phyloP scores from a whole-genome alignment of 2,888 invertebrate genomes.

The Augiades crinisus region DNA sequence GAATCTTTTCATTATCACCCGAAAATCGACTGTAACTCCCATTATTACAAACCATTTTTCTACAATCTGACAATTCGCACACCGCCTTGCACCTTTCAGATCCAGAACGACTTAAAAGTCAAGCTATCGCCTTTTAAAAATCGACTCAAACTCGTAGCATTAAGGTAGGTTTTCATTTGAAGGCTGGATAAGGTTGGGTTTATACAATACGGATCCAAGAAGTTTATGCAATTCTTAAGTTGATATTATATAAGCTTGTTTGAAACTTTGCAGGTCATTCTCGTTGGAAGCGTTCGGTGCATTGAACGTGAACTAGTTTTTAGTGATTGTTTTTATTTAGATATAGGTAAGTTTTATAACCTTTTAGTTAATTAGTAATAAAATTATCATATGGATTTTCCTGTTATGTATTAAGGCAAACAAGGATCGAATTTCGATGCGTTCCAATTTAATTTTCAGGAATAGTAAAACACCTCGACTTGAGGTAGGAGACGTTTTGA shows the following conservation, averaged over 20 bases:
- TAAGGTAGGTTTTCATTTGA: slow-evolving; percentile 32
- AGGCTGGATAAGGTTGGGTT: slow-evolving; percentile 34
- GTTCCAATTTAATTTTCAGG: no score
- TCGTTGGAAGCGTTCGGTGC: slow-evolving; percentile 60
- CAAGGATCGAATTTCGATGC: no score
- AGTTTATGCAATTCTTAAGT: slow-evolving; percentile 79
- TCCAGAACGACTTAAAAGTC: not conserved
- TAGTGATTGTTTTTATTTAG: slow-evolving; percentile 29
- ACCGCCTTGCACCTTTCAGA: not conserved
- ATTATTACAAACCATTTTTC: slow-evolving; percentile 4
- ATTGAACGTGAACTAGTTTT: slow-evolving; percentile 55
- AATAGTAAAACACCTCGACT: no score
- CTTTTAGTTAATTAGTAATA: slow-evolving; percentile 19
- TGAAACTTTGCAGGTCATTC: slow-evolving; percentile 55
- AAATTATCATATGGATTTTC: no score
- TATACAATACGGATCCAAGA: slow-evolving; percentile 54
- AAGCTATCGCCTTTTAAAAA: slow-evolving; percentile 25
- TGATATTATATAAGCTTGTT: slow-evolving; percentile 78
- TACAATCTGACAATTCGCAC: not conserved
- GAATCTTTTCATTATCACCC: slow-evolving; percentile 28
- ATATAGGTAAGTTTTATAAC: slow-evolving; percentile 58
- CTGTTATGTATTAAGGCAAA: no score
- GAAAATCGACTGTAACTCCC: slow-evolving; percentile 39
- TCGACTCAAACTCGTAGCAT: slow-evolving; percentile 9
- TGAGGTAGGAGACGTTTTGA: no score